Base-by-base conservation (phyloP, 1,140 invertebrate genomes). In the Polypedilum pembai region DNA sequence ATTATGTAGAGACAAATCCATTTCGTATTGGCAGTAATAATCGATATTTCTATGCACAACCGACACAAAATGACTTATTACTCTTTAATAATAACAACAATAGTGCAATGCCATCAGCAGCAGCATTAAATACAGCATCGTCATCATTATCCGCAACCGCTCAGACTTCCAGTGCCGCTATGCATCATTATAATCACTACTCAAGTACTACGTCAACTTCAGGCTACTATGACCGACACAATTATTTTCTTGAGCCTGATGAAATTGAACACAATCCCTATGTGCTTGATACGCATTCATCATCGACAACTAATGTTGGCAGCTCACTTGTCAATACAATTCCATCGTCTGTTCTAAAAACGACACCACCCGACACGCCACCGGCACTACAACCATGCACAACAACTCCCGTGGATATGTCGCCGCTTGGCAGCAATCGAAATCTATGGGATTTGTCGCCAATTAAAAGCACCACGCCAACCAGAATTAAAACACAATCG, bases 21-120 rank as follows among this genome's bases (percentile, higher is more conserved):
- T 69, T 69, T 21, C 65, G 65, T 18, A 69, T 69, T 69, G 65
- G 65, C 65, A 69, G 65, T 69, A 69, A 69, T 21, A 69, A 69
- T 69, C 65, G 65, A 69, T 69, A 69, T 21, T 69, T 69, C 65
- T 69, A 69, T 69, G 20, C 45, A 56, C 45, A 56, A 56, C 45
- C 12, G 15, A 56, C 12, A n/a, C 45, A 69, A 20, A 69, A n/a
- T 21, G 65, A 69, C 18, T 69, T 18, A 69, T 69, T 69, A 69
- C 20, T 69, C 45, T 56, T 56, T 56, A 56, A 56, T 69, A 69
- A 69, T 69, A 69, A 69, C 65, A 69, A 69, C 17, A 69, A 69
- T 20, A 69, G 65, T 21, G 65, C 17, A 69, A 69, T 69, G 17
- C 12, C 45, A 56, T 18, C 65, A 20, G 65, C 65, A 69, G n/a